Conservation (phyloP, 37 sponge, comb jelly and placozoan genomes). For the Ianthella basta region DNA sequence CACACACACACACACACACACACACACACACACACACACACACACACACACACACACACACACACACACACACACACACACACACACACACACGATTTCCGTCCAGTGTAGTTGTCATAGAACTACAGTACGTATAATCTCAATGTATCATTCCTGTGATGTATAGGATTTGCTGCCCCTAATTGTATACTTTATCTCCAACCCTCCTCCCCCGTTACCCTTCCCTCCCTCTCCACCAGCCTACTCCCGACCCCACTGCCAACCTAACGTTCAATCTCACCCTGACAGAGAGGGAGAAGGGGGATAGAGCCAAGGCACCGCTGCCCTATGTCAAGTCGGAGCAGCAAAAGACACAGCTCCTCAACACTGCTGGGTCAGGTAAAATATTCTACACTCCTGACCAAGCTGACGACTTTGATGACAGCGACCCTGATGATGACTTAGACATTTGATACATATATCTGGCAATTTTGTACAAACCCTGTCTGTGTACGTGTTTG, state of each 20-base stretch:
- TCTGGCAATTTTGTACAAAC: neutral
- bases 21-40: no score
- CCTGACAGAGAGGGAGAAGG: slow-evolving; percentile 62
- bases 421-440: slow-evolving; percentile 88
- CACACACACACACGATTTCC: no score
- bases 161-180: no score
- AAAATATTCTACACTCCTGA: slow-evolving; percentile 76
- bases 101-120: no score
- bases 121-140: neutral
- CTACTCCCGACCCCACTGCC: slow-evolving; percentile 71
- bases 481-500: neutral
- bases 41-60: no score
- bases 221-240: neutral
- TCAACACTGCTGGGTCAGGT: slow-evolving; percentile 1
- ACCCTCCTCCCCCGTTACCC: neutral
- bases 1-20: no score
- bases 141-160: neutral
- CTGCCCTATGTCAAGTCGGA: slow-evolving; percentile 66
- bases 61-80: no score
- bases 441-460: slow-evolving; percentile 57
- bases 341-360: slow-evolving; percentile 1
- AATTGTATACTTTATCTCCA: neutral
- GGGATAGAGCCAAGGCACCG: slow-evolving; percentile 54
- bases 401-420: slow-evolving; percentile 80
- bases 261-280: slow-evolving; percentile 80